Percentiles rank a stretch among this genome's conserved stretches.
These are phyloP conservation scores for Cathartes aura DNA, from an alignment of 2,113 vertebrate species.

Conservation along the genomic window DNA sequence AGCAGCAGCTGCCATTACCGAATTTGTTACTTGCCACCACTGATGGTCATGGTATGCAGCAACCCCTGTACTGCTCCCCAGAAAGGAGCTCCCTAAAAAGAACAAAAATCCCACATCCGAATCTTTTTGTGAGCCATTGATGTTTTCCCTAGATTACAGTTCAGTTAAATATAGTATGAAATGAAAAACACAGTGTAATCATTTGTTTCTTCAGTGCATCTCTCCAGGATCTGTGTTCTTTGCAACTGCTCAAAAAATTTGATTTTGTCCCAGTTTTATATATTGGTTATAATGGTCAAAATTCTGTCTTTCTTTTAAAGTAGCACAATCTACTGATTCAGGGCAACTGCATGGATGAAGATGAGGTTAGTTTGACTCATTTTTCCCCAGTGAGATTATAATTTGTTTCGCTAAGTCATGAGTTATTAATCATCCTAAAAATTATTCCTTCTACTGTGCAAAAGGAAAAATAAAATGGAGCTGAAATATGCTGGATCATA, in stretches of 20 bases:
- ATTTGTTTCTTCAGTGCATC: neutral
- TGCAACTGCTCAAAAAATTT: neutral
- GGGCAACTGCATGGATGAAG: neutral
- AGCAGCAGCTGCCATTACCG: neutral
- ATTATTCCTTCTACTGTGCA: constrained; percentile 25
- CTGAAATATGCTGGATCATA: constrained; percentile 16
- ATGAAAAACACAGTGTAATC: neutral
- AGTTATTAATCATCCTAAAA: constrained; percentile 56
- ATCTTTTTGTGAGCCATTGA: neutral
- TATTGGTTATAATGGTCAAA: neutral
- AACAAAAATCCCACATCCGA: neutral
- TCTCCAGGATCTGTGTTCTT: neutral
- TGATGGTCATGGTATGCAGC: neutral
- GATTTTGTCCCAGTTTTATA: neutral
- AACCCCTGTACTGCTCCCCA: rapidly evolving
- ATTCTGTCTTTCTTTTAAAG: neutral
- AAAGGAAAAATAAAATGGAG: constrained; percentile 29
- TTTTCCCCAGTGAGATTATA: neutral
- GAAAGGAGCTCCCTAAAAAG: neutral
- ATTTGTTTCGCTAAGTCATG: constrained; percentile 29
- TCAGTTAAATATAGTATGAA: neutral
- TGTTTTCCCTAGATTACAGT: neutral
- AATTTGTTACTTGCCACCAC: neutral
- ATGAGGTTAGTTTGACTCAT: constrained; percentile 21
- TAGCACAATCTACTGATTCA: neutral